A percentile compares a stretch with the other conserved stretches of the same genome.
Evolutionary conservation across 2,888 invertebrate genomes (phyloP).

Genomic region (Chorisops tibialis): DNA sequence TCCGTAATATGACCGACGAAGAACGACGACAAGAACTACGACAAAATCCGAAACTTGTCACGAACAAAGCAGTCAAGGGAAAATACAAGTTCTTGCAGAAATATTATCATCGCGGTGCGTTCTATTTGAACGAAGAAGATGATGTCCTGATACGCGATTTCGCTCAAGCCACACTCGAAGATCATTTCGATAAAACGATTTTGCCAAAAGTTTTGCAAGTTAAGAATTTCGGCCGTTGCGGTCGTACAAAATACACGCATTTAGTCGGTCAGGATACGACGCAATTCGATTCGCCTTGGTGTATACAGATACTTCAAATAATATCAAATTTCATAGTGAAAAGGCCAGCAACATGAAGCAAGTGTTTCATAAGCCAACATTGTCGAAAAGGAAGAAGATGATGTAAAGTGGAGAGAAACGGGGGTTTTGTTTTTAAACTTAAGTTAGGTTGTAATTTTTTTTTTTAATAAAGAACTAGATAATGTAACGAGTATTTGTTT

Average conservation of each 20-base stretch:
- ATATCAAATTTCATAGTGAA: too few relatives aligned
- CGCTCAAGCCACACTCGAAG: constrained; percentile 93
- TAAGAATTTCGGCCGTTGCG: constrained; percentile 98
- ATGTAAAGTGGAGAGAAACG: background rate
- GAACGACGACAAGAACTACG: constrained; percentile 88
- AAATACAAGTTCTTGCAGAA: constrained; percentile 99
- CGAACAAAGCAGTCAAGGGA: too few relatives aligned
- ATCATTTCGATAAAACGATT: constrained; percentile 98
- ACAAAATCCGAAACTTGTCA: constrained; percentile 93
- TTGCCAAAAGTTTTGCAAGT: constrained; percentile 99
- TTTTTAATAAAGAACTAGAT: too few relatives aligned
- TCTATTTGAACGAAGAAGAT: constrained; percentile 93
- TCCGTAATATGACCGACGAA: constrained; percentile 93
- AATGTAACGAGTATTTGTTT: too few relatives aligned
- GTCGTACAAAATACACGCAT: constrained; percentile 98
- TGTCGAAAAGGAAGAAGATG: constrained; percentile 48
- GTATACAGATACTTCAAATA: constrained; percentile 87
- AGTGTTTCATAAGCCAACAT: constrained; percentile 82
- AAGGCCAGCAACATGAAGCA: constrained; percentile 93
- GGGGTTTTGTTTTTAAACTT: background rate
- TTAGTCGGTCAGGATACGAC: constrained; percentile 99
- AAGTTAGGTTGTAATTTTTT: background rate
- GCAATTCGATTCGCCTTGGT: constrained; percentile 96
- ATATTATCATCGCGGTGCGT: constrained; percentile 98
- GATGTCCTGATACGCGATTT: constrained; percentile 89